Base-by-base conservation (phyloP, 2,113 vertebrate genomes). In the Daubentonia madagascariensis region DNA sequence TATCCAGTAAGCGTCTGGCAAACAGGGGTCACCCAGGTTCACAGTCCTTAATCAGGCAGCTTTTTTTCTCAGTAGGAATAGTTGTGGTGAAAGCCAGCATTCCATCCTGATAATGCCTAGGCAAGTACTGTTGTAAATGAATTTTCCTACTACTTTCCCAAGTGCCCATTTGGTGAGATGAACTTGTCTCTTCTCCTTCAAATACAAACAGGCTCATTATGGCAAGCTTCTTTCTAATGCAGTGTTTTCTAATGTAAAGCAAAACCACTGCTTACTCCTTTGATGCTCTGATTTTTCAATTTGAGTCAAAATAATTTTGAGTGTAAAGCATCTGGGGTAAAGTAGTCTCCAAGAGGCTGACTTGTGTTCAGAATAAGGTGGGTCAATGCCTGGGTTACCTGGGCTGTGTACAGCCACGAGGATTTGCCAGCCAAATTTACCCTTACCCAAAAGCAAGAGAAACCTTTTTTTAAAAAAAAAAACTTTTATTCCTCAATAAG, bases 181-280 rank as follows among this genome's bases (percentile, higher is more conserved):
- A 89, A 67, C 65, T 30, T 54, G 13, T 76, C 72, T 86, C n/a
- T 90, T 95, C 85, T 92, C n/a, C 54, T 61, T 67, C 40, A 96
- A 88, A 85, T 80, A 45, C 13, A 92, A 94, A 88, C 43, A 79
- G 37, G 30, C n/a, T 95, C 75, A 70, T 40, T 76, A 57, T 78
- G 20, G 63, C 75, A 87, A 94, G 59, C n/a, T 40, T 91, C 30
- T 81, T 59, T 89, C 61, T 79, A 79, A 30, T 23, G 20, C 40
- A 57, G 11, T 67, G 6, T 73, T 90, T 48, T 61, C 57, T 30
- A 89, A 68, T 59, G 14, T 25, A 94, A 68, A 85, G 54, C 28
- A 72, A 94, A 88, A 40, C 16, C 28, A 79, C 30, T 32, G 22
- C 48, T 85, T 86, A 48, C 43, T 91, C 57, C 45, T 96, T 80